A percentile compares a stretch with the other conserved stretches of the same genome.
Conservation (phyloP, 2,113 vertebrate species). For the Pelvicachromis taeniatus region DNA sequence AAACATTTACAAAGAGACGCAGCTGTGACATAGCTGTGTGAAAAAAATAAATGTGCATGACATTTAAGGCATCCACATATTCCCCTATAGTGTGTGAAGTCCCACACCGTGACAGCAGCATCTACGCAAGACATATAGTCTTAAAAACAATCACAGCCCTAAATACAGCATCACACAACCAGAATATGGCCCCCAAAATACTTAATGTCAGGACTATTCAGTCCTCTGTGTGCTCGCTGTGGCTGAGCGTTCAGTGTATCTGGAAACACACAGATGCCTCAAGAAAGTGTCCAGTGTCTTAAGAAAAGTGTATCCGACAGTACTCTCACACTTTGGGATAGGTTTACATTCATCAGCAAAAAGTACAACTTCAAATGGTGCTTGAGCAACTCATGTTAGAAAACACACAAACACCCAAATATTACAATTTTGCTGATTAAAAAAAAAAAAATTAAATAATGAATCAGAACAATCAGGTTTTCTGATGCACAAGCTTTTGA, state of each 20-base stretch:
- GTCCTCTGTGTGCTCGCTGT: constrained; percentile 6
- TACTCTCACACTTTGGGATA: constrained; percentile 16
- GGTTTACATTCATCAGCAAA: constrained; percentile 47
- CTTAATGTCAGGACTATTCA: neutral
- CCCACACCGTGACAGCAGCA: constrained; percentile 30
- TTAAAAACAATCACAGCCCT: constrained; percentile 7
- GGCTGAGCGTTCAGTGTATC: constrained; percentile 17
- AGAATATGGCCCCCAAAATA: constrained; percentile 39
- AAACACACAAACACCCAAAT: neutral
- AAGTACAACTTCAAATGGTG: constrained; percentile 16
- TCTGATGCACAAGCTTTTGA: neutral
- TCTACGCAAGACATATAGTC: constrained; percentile 15
- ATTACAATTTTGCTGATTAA: neutral
- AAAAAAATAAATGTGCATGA: constrained; percentile 6
- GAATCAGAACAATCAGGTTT: neutral
- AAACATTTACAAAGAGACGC: constrained; percentile 17
- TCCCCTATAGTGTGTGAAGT: neutral
- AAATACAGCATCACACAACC: constrained; percentile 35
- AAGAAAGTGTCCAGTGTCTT: constrained; percentile 55
- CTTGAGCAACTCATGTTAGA: neutral
- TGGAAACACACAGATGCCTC: constrained; percentile 25
- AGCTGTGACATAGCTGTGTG: neutral
- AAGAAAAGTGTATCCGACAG: constrained; percentile 37
- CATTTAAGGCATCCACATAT: constrained; percentile 43
- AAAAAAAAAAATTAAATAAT: neutral